Evolutionary conservation across 2,888 invertebrate species (phyloP).

Genomic region (Hemaris fuciformis): DNA sequence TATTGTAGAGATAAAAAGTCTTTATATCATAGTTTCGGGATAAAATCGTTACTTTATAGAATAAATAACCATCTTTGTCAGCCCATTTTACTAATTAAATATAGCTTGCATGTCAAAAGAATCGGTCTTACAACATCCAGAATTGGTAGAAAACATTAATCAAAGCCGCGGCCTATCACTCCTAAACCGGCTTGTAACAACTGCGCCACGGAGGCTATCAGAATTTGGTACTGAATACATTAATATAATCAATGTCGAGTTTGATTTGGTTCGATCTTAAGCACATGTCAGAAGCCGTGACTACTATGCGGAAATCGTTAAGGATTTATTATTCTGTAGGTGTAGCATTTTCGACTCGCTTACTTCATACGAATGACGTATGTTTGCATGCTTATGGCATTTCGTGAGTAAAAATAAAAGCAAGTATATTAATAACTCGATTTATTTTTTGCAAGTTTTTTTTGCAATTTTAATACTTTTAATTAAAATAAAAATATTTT

Average conservation of each 20-base stretch:
- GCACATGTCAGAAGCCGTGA: not conserved
- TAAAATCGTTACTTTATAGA: too few species aligned
- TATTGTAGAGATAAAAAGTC: not conserved
- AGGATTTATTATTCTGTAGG: slow-evolving; percentile 24
- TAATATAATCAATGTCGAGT: not conserved
- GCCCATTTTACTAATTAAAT: too few species aligned
- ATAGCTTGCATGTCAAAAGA: too few species aligned
- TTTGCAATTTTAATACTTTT: too few species aligned
- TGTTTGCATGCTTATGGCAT: not conserved
- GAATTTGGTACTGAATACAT: not conserved
- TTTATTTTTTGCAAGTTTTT: not conserved
- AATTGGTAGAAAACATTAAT: too few species aligned
- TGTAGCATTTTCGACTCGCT: slow-evolving; percentile 5
- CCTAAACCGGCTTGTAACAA: too few species aligned
- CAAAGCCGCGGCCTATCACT: too few species aligned
- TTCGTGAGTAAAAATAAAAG: not conserved
- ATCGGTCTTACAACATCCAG: not conserved
- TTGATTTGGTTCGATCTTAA: not conserved
- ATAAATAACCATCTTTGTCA: too few species aligned
- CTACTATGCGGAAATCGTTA: slow-evolving; percentile 24
- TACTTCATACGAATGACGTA: not conserved
- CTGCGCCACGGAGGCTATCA: not conserved
- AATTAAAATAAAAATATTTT: too few species aligned
- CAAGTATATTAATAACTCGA: not conserved
- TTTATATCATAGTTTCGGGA: too few species aligned